Evolutionary conservation across 2,888 invertebrate genomes (phyloP).

Genomic region (Trichopria drosophilae): DNA sequence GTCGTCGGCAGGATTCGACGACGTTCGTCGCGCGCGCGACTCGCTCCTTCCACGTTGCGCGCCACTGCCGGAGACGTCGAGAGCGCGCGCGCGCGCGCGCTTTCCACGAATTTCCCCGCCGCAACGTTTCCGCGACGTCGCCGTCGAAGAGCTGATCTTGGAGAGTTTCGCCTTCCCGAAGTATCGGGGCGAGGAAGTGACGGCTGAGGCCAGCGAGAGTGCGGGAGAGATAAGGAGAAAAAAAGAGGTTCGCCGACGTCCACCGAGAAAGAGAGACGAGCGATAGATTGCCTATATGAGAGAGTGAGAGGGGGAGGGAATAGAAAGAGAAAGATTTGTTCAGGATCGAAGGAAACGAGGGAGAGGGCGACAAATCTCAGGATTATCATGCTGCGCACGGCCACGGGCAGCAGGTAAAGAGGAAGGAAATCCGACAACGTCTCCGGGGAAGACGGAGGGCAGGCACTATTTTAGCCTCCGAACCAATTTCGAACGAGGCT

Average conservation of each 20-base stretch:
- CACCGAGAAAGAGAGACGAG: slow-evolving; percentile 6
- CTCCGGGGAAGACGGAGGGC: slow-evolving; percentile 8
- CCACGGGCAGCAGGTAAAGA: slow-evolving; percentile 52
- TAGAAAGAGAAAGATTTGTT: slow-evolving; percentile 16
- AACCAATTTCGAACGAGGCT: too few relatives aligned
- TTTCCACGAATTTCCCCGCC: too few relatives aligned
- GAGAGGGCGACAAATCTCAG: slow-evolving; percentile 27
- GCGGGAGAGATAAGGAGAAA: background rate
- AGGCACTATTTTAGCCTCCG: too few relatives aligned
- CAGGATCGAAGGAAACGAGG: slow-evolving; percentile 12
- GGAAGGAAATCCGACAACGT: slow-evolving; percentile 29
- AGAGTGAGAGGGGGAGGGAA: slow-evolving; percentile 1
- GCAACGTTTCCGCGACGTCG: too few relatives aligned
- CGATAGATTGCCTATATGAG: too few relatives aligned
- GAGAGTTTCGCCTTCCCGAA: too few relatives aligned
- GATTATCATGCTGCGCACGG: slow-evolving; percentile 55
- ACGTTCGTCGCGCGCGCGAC: slow-evolving; percentile 3
- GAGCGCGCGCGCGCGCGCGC: slow-evolving; percentile 3
- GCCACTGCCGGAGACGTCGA: slow-evolving; percentile 3
- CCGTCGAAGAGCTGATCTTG: too few relatives aligned
- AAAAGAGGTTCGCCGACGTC: slow-evolving; percentile 1
- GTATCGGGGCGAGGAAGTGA: too few relatives aligned
- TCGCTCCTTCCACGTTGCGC: background rate
- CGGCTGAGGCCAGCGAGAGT: too few relatives aligned
- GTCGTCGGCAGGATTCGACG: background rate